Conservation (phyloP, 2,113 vertebrate genomes). For the Balaenoptera acutorostrata region DNA sequence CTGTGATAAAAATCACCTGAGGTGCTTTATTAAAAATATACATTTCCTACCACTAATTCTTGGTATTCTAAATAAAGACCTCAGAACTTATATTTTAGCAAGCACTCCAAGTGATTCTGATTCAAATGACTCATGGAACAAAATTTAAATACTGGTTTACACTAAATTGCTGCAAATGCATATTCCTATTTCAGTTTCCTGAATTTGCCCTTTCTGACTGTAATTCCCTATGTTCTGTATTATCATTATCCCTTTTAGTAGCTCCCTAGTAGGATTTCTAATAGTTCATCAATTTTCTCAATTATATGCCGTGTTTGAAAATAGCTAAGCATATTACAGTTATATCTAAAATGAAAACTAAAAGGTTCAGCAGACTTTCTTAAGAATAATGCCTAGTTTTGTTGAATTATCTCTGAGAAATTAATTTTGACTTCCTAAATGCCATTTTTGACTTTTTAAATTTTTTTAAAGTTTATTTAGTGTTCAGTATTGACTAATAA, state of each 20-base stretch:
- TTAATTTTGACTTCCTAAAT: neutral
- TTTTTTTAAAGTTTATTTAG: neutral
- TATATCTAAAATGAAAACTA: neutral
- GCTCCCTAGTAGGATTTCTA: neutral
- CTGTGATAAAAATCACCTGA: neutral
- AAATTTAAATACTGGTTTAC: neutral
- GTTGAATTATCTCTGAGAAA: neutral
- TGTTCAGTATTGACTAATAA: neutral
- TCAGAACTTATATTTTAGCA: neutral
- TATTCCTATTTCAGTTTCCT: neutral
- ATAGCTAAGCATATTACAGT: neutral
- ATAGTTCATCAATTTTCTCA: neutral
- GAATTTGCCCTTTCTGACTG: neutral
- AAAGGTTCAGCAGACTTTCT: neutral
- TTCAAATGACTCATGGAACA: neutral
- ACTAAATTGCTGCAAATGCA: neutral
- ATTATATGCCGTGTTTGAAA: neutral
- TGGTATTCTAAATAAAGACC: neutral
- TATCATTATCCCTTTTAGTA: neutral
- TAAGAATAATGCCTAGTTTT: neutral
- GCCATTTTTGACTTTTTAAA: neutral
- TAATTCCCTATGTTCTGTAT: neutral
- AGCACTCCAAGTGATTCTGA: neutral
- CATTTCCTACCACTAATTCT: neutral
- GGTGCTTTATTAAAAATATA: neutral